Evolutionary conservation across 2,888 invertebrate species (phyloP).

Genomic region (Sussaba pulchella): DNA sequence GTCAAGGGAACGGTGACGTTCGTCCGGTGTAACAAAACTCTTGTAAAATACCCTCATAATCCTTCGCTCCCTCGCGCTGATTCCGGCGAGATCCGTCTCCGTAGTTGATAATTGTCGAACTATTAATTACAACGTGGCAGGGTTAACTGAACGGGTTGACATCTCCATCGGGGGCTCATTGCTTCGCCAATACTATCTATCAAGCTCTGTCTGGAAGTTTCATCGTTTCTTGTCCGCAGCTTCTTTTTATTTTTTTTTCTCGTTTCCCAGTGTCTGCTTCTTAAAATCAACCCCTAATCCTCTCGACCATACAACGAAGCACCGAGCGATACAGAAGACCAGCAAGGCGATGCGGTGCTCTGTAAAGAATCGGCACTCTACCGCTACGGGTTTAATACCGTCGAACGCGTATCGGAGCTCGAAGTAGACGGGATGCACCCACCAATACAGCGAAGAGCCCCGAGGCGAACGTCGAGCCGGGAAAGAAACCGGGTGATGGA

Average conservation of each 20-base stretch:
- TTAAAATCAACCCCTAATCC: slow-evolving; percentile 68
- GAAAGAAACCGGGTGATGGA: slow-evolving; percentile 83
- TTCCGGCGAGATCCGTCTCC: neutral
- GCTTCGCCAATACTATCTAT: slow-evolving; percentile 39
- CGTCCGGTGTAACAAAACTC: neutral
- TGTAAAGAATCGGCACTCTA: slow-evolving; percentile 63
- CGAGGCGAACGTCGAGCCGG: slow-evolving; percentile 66
- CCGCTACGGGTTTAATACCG: slow-evolving; percentile 57
- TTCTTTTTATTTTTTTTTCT: slow-evolving; percentile 32
- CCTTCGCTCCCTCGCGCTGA: neutral
- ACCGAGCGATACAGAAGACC: slow-evolving; percentile 58
- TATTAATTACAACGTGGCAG: slow-evolving; percentile 21
- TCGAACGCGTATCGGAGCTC: slow-evolving; percentile 42
- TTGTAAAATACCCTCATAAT: neutral
- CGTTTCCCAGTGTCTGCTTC: slow-evolving; percentile 44
- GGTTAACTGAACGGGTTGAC: slow-evolving; percentile 24
- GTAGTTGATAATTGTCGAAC: slow-evolving; percentile 1
- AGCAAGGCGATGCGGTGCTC: slow-evolving; percentile 28
- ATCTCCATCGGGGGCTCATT: slow-evolving; percentile 23
- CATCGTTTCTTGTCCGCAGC: slow-evolving; percentile 21
- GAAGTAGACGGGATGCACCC: slow-evolving; percentile 42
- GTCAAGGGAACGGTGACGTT: neutral
- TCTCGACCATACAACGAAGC: slow-evolving; percentile 49
- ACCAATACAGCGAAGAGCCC: slow-evolving; percentile 44
- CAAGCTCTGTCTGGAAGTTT: slow-evolving; percentile 37